Base-by-base conservation (phyloP, 1,140 invertebrate genomes). In the Pinna nobilis region DNA sequence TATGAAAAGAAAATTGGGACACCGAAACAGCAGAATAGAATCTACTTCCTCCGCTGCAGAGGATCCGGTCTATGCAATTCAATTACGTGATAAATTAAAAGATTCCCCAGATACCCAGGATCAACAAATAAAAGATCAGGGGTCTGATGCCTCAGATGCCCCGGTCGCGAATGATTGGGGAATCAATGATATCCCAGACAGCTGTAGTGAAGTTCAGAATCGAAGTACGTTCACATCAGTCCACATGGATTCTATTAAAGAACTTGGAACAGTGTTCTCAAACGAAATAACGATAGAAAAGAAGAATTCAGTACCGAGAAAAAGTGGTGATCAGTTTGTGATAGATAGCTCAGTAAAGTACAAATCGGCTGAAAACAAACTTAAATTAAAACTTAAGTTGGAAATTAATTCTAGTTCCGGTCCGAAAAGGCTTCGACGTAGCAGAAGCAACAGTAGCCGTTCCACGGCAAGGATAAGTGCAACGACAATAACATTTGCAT, bases 401-500 rank as follows among this genome's bases (percentile, higher is more conserved):
- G 37, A 18, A 33, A 59, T n/a, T 6, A n/a, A 13, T 30, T 59
- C 15, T 15, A 35, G 37, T 35, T 35, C 3, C 33, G 15, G 13
- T 15, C 20, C 15, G 4, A 18, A 30, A 4, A 13, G 2, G 18
- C 33, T 35, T 18, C 15, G 15, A 35, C 5, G 30, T 35, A 35
- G 37, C 3, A 59, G 28, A 25, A 7, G 15, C 5, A 3, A 3
- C 25, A 50, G 7, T 18, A 50, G 53, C 3, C 33, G 37, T 6
- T 7, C 18, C 2, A 59, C n/a, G 18, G 55, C 23, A 35, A 13
- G 55, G 9, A 53, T 23, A 11, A 53, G 15, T 23, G 18, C 20
- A 18, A 63, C 37, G 28, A 63, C 59, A 3, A 23, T 63, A 25
- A 63, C 28, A 37, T 63, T 63, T 23, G 9, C 18, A 18, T 41